These are phyloP conservation scores for Erythrolamprus reginae DNA, from an alignment of 2,113 vertebrate genomes.

Conservation along the genomic window DNA sequence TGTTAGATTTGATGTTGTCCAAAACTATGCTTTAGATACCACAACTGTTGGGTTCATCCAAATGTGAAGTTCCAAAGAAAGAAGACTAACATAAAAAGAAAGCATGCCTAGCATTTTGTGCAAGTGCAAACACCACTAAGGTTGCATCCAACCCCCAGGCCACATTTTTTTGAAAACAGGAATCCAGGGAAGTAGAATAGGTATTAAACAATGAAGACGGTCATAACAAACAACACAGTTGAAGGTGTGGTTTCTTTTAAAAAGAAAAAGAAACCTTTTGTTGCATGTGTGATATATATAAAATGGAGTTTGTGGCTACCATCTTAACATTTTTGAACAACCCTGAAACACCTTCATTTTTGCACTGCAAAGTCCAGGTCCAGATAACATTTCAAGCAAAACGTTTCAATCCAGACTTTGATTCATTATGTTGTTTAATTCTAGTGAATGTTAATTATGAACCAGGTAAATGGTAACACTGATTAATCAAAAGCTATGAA, in stretches of 20 bases:
- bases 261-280: too few relatives aligned
- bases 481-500: background rate
- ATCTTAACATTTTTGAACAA: background rate
- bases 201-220: background rate
- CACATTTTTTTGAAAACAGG: background rate
- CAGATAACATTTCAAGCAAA: background rate
- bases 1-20: too few relatives aligned
- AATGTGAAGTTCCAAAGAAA: background rate
- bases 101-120: background rate
- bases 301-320: background rate
- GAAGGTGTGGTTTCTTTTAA: too few relatives aligned
- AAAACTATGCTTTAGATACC: background rate
- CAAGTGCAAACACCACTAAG: background rate
- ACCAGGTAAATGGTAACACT: background rate
- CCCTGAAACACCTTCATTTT: background rate
- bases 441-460: background rate
- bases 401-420: background rate
- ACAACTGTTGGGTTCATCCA: background rate
- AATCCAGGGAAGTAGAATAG: background rate
- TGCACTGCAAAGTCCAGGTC: background rate
- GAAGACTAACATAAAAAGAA: background rate
- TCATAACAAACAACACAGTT: background rate
- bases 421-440: background rate
- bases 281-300: background rate
- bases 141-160: background rate